Evolutionary conservation across 2,797 vertebrate species (phyloP), one percentile per base, ranked within the genome.

Genomic region (Oophaga sylvatica): DNA sequence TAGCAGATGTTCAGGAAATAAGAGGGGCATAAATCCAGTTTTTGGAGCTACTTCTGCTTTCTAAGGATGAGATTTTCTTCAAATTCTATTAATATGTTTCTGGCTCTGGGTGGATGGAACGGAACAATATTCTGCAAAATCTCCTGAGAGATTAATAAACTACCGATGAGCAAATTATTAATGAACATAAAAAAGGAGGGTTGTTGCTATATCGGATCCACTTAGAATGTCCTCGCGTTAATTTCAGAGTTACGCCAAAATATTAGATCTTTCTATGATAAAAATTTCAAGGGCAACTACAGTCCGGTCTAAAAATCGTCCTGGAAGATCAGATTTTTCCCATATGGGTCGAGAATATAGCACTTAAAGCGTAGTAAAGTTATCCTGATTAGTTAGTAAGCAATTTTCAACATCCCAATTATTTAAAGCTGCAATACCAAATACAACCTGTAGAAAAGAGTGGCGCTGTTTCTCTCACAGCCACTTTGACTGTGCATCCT

Each of bases 1-100:
- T 35, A 76, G 83, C 83, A 84, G 83, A 84, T 84, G 83, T 84
- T 84, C 83, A 84, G 83, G 83, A 75, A 84, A 76, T 65, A 63
- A 76, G 71, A 59, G 83, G 83, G 83, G 35, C 59, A 84, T 84
- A 84, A 84, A 76, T 84, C 57, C 57, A 84, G 59, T 77, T 75
- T 75, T 77, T 84, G 83, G 59, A 76, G 71, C 71, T 29, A 75
- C 65, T 68, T 29, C 82, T 84, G 82, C 68, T 78, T 78, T 85
- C 84, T 65, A 85, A 65, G 73, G 60, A 85, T 67, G 60, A 85
- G 59, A 79, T 79, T 68, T 65, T 85, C 75, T 67, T 77, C 73
- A 67, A 85, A 85, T 85, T 79, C 56, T 85, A 85, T 85, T 85
- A 85, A 57, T 77, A 77, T 67, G 73, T 85, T 35, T 85, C 83